Evolutionary conservation across 2,113 vertebrate genomes (phyloP).

Genomic region (Campylomormyrus tamandua): DNA sequence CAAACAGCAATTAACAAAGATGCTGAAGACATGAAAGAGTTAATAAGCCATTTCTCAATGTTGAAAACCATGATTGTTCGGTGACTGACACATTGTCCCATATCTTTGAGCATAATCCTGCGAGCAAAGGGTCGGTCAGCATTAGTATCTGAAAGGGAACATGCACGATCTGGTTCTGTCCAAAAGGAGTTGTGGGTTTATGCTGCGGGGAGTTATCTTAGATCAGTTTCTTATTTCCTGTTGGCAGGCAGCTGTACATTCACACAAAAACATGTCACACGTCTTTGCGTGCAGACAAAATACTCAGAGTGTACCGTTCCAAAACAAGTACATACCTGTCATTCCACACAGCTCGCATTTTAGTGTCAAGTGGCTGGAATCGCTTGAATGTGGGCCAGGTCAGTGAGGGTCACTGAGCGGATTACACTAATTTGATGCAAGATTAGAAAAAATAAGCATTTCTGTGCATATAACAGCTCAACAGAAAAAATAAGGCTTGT

Average conservation of each 20-base stretch:
- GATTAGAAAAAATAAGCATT: slow-evolving; percentile 21
- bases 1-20: neutral
- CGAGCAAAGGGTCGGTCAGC: neutral
- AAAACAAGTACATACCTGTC: slow-evolving; percentile 35
- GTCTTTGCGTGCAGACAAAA: slow-evolving; percentile 41
- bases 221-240: slow-evolving; percentile 3
- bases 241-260: slow-evolving; percentile 19
- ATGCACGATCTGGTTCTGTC: neutral
- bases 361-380: slow-evolving; percentile 30
- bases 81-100: neutral
- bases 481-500: neutral
- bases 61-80: neutral
- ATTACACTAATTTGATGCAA: slow-evolving; percentile 30
- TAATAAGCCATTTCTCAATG: neutral
- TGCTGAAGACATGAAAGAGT: neutral
- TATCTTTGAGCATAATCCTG: neutral
- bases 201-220: neutral
- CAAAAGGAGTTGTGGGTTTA: neutral
- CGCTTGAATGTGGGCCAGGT: slow-evolving; percentile 26
- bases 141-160: neutral
- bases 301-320: slow-evolving; percentile 26
- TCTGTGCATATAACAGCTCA: neutral
- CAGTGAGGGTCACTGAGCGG: slow-evolving; percentile 21
- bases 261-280: slow-evolving; percentile 33
- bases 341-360: slow-evolving; percentile 33